phyloP scores from a whole-genome alignment of 2,113 vertebrate genomes.

The Malurus cyaneus region DNA sequence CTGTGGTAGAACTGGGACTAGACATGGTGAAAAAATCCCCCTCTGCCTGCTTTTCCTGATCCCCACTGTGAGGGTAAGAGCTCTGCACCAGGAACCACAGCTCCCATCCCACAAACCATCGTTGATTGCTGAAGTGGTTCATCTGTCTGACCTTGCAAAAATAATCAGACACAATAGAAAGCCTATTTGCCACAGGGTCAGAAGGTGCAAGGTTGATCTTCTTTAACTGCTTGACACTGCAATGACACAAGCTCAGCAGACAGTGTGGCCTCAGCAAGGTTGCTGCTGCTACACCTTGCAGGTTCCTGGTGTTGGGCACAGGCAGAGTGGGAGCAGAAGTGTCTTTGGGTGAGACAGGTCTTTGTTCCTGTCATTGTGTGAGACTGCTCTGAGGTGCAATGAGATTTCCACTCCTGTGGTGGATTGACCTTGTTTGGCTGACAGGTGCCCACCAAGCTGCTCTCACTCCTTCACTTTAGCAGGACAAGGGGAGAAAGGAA shows the following conservation, averaged over 20 bases:
- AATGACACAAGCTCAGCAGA: background rate
- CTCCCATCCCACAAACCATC: background rate
- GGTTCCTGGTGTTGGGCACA: background rate
- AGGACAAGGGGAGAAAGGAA: background rate
- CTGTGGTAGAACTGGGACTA: background rate
- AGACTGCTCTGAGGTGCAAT: background rate
- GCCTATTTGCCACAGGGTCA: background rate
- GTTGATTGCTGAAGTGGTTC: background rate
- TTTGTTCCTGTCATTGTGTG: background rate
- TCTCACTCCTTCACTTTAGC: background rate
- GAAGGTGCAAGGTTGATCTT: background rate
- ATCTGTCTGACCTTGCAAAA: background rate
- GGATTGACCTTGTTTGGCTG: background rate
- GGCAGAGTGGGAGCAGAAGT: background rate
- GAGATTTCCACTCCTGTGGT: background rate
- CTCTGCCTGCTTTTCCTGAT: background rate
- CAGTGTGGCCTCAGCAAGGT: fast-evolving
- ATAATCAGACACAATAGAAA: background rate
- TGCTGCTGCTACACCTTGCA: background rate
- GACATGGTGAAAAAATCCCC: background rate
- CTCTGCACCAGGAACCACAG: background rate
- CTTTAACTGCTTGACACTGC: background rate
- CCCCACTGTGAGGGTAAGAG: background rate
- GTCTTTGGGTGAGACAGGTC: background rate
- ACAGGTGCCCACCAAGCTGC: background rate